Evolutionary conservation across 2,797 vertebrate genomes (phyloP).

Genomic region (Melanotaenia parkinsoni): DNA sequence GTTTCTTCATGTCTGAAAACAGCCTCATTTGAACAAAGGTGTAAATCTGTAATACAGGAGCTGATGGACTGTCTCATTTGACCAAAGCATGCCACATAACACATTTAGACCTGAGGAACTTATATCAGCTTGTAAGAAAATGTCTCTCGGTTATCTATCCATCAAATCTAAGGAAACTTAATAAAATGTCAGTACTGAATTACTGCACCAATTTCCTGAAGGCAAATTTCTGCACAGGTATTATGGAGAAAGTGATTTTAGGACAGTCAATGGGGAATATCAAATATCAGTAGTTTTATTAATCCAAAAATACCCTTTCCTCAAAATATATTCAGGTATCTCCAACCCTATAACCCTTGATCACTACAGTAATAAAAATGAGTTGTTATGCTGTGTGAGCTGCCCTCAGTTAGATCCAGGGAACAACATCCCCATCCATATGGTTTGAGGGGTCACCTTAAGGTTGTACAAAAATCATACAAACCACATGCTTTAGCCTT

Average conservation of each 20-base stretch:
- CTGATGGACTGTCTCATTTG: background rate
- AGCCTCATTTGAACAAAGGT: too few species aligned
- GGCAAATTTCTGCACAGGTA: background rate
- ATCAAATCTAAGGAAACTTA: background rate
- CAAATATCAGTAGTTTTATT: background rate
- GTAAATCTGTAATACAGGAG: background rate
- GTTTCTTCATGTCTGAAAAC: too few species aligned
- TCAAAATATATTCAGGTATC: background rate
- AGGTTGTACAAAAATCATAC: too few species aligned
- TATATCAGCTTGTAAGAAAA: too few species aligned
- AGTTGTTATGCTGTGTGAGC: background rate
- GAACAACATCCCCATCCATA: background rate
- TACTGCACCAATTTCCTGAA: conserved; percentile 5
- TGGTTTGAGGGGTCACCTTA: background rate
- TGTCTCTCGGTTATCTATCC: background rate
- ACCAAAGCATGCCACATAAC: background rate
- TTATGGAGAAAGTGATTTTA: conserved; percentile 7
- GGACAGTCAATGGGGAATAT: background rate
- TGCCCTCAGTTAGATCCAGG: background rate
- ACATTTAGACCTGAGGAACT: too few species aligned
- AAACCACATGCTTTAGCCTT: too few species aligned
- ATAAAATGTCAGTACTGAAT: background rate
- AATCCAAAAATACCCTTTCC: conserved; percentile 1
- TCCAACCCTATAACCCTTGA: background rate
- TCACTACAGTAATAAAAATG: too few species aligned